Percentiles rank a stretch among this genome's conserved stretches.
Conservation (phyloP, 2,797 vertebrate species). For the Syngnathus rostellatus region DNA sequence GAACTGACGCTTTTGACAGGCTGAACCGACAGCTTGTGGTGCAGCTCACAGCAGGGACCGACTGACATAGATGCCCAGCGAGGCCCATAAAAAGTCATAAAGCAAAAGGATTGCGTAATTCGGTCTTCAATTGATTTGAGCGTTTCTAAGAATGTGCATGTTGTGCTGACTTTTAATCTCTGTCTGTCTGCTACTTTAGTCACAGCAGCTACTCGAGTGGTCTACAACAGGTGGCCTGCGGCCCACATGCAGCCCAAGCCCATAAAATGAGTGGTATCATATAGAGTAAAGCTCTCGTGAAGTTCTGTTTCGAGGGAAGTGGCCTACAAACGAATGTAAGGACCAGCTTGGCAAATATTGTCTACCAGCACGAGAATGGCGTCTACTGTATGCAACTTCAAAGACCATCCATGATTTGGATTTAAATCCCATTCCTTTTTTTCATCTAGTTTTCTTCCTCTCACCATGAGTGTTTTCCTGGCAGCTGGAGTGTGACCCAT, state of each 20-base stretch:
- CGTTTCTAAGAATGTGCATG: too few relatives aligned
- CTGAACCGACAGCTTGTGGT: neutral
- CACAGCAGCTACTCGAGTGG: too few relatives aligned
- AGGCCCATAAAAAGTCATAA: neutral
- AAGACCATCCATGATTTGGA: slow-evolving; percentile 51
- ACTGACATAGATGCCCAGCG: neutral
- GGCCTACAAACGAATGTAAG: slow-evolving; percentile 8
- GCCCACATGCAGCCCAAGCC: too few relatives aligned
- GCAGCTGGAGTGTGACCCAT: slow-evolving; percentile 33
- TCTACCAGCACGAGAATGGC: slow-evolving; percentile 50
- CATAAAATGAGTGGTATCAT: too few relatives aligned
- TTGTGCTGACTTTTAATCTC: too few relatives aligned
- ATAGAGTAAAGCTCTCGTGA: neutral
- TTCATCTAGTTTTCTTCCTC: slow-evolving; percentile 19
- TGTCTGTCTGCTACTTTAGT: too few relatives aligned
- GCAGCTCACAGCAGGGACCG: slow-evolving; percentile 1
- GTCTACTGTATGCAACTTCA: slow-evolving; percentile 48
- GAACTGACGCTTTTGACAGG: slow-evolving; percentile 1
- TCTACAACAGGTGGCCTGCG: too few relatives aligned
- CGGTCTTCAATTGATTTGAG: neutral
- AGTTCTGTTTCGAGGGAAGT: neutral
- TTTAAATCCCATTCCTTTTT: slow-evolving; percentile 54
- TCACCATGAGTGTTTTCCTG: slow-evolving; percentile 41
- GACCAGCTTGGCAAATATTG: slow-evolving; percentile 38
- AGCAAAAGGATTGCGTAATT: neutral